Evolutionary conservation across 1,140 invertebrate genomes (phyloP).

Genomic region (Drosophila kikkawai): DNA sequence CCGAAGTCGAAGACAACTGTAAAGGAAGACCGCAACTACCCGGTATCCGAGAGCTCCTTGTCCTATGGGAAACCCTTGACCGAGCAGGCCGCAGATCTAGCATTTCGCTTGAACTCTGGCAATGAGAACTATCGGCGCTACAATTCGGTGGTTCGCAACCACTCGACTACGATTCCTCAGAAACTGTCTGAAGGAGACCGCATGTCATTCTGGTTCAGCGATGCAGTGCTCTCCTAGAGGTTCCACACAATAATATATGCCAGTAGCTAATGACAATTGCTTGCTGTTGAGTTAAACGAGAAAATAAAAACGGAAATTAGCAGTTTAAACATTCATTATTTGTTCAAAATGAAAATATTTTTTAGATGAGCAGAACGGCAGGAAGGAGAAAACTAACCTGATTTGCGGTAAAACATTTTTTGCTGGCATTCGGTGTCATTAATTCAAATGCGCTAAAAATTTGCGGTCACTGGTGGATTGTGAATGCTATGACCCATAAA

Average conservation of each 20-base stretch:
- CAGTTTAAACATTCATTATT: slow-evolving; percentile 13
- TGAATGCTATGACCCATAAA: slow-evolving; percentile 50
- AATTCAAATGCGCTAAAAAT: slow-evolving; percentile 71
- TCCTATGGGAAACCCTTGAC: slow-evolving; percentile 18
- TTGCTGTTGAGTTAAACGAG: slow-evolving; percentile 18
- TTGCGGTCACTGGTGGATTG: slow-evolving; percentile 55
- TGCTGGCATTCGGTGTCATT: slow-evolving; percentile 68
- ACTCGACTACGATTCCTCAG: slow-evolving; percentile 29
- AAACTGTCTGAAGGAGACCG: slow-evolving; percentile 49
- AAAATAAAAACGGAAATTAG: slow-evolving; percentile 23
- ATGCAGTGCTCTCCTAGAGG: slow-evolving; percentile 61
- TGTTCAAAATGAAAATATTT: slow-evolving; percentile 1
- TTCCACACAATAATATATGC: no score
- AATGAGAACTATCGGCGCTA: slow-evolving; percentile 58
- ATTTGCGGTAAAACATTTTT: slow-evolving; percentile 71
- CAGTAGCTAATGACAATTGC: background rate
- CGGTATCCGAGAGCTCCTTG: background rate
- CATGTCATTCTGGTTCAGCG: slow-evolving; percentile 65
- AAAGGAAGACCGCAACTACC: background rate
- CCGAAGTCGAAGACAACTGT: background rate
- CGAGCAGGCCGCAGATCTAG: slow-evolving; percentile 34
- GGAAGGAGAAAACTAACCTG: slow-evolving; percentile 42
- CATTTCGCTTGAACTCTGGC: slow-evolving; percentile 55
- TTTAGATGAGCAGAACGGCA: background rate
- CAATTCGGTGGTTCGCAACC: slow-evolving; percentile 27